These are phyloP conservation scores for Littorina saxatilis DNA, from an alignment of 1,140 invertebrate genomes.

Conservation along the genomic window DNA sequence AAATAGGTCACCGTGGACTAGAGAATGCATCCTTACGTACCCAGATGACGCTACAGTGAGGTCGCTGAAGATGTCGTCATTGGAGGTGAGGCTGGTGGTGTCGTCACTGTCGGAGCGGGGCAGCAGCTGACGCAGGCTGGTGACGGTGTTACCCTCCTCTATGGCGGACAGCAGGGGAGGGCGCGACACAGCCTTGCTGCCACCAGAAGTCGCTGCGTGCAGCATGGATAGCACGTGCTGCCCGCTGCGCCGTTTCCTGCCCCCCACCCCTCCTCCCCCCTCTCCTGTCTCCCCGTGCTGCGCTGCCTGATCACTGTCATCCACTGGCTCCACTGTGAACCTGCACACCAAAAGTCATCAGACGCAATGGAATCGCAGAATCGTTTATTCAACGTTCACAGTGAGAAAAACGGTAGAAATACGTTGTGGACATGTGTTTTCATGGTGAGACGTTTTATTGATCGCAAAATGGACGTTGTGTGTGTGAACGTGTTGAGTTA, in stretches of 20 bases:
- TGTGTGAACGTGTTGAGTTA: no score
- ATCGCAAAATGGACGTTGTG: no score
- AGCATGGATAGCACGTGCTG: slow-evolving; percentile 31
- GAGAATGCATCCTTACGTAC: no score
- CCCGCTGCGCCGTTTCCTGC: neutral
- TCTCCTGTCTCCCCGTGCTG: neutral
- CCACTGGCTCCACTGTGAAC: slow-evolving; percentile 61
- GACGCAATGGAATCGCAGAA: no score
- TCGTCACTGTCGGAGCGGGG: slow-evolving; percentile 10
- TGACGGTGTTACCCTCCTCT: slow-evolving; percentile 66
- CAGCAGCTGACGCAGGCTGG: slow-evolving; percentile 59
- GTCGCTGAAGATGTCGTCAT: neutral
- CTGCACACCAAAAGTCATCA: slow-evolving; percentile 44
- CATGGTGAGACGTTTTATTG: no score
- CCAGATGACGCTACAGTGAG: neutral
- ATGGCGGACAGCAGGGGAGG: slow-evolving; percentile 67
- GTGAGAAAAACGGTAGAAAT: no score
- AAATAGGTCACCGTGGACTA: no score
- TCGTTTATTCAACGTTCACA: no score
- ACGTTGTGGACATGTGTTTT: no score
- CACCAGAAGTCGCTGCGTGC: slow-evolving; percentile 39
- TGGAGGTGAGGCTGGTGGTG: neutral
- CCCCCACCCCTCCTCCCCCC: neutral
- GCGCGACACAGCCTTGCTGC: slow-evolving; percentile 53
- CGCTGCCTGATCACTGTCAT: slow-evolving; percentile 32